Conservation (phyloP, 2,113 vertebrate genomes). For the Morphnarchus princeps region DNA sequence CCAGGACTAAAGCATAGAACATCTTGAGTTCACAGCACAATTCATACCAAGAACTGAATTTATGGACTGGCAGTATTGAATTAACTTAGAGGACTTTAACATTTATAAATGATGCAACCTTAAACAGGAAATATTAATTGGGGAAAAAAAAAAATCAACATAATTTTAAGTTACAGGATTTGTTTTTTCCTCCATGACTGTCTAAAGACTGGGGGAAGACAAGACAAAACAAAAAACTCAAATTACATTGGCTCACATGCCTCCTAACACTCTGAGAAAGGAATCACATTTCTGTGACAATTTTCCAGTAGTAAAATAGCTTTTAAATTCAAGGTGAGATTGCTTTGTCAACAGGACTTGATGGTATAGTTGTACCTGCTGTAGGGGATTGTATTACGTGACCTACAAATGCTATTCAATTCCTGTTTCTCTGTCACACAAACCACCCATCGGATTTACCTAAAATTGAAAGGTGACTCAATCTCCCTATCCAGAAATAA, state of each 20-base stretch:
- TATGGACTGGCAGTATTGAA: not conserved
- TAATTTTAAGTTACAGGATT: not conserved
- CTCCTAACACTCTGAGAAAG: not conserved
- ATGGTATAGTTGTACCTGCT: not conserved
- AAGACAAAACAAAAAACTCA: not conserved
- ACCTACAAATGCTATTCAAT: not conserved
- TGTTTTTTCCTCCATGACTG: not conserved
- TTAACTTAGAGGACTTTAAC: not conserved
- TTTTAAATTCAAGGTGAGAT: not conserved
- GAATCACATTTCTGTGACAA: not conserved
- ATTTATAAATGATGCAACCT: not conserved
- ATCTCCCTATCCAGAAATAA: conserved; percentile 31
- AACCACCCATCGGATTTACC: not conserved
- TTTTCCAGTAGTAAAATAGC: not conserved
- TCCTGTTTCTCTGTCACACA: not conserved
- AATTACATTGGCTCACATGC: not conserved
- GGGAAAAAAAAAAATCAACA: not conserved
- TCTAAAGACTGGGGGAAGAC: not conserved
- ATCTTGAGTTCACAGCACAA: not conserved
- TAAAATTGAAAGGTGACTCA: conserved; percentile 21
- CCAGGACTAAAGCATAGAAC: not conserved
- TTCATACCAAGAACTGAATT: not conserved
- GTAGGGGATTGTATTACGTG: not conserved
- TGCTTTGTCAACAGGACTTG: not conserved
- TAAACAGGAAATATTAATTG: not conserved